Conservation (phyloP, 2,888 invertebrate genomes). For the Unio pictorum region DNA sequence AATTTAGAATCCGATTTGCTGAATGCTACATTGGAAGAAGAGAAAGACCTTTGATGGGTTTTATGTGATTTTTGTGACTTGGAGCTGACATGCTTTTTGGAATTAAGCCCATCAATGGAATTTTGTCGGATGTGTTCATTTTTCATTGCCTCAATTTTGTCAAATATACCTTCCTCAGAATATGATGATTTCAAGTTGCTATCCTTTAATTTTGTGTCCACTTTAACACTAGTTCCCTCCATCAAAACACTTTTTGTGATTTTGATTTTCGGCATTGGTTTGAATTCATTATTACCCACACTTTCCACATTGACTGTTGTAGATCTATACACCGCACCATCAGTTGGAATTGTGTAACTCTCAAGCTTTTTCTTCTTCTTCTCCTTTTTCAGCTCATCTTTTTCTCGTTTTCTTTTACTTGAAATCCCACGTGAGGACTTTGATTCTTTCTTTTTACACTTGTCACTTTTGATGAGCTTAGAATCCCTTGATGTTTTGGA, state of each 20-base stretch:
- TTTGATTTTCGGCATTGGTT: slow-evolving; percentile 59
- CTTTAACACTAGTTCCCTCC: neutral
- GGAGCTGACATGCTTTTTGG: slow-evolving; percentile 18
- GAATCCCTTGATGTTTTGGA: slow-evolving; percentile 45
- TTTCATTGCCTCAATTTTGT: slow-evolving; percentile 39
- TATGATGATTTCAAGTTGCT: slow-evolving; percentile 5
- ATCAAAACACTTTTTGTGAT: slow-evolving; percentile 50
- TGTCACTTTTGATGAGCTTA: slow-evolving; percentile 54
- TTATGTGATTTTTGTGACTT: slow-evolving; percentile 43
- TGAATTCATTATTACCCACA: slow-evolving; percentile 26
- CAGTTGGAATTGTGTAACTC: slow-evolving; percentile 41
- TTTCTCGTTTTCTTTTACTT: slow-evolving; percentile 55
- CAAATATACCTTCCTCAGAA: slow-evolving; percentile 38
- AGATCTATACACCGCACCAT: slow-evolving; percentile 55
- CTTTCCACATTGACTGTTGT: slow-evolving; percentile 54
- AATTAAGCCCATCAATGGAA: slow-evolving; percentile 15
- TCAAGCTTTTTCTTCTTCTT: slow-evolving; percentile 51
- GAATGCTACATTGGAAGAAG: slow-evolving; percentile 28
- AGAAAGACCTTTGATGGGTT: slow-evolving; percentile 27
- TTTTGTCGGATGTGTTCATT: slow-evolving; percentile 17
- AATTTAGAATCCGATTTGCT: slow-evolving; percentile 59
- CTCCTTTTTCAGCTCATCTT: slow-evolving; percentile 56
- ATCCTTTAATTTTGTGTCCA: slow-evolving; percentile 3
- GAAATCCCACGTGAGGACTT: slow-evolving; percentile 47
- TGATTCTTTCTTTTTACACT: slow-evolving; percentile 56